These are phyloP conservation scores for Hipparchia sbordonii DNA, from an alignment of 2,888 invertebrate genomes.

Conservation along the genomic window DNA sequence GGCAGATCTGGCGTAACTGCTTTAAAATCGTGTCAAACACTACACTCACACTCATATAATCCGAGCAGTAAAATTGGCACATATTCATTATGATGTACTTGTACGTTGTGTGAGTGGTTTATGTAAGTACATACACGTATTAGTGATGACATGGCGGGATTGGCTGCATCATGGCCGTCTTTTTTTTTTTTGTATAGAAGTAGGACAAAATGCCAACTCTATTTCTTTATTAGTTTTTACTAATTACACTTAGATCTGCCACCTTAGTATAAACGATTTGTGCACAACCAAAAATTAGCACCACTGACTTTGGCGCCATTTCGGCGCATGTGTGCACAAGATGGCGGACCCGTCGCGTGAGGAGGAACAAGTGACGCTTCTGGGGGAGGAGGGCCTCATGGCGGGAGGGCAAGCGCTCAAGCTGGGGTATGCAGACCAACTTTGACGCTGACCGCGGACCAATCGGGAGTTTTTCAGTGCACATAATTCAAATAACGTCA, in stretches of 20 bases:
- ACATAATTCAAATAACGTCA: background rate
- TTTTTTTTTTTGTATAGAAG: too few species aligned
- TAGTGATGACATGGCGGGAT: too few species aligned
- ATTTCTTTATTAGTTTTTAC: background rate
- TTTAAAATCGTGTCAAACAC: too few species aligned
- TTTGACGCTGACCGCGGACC: conserved; percentile 44
- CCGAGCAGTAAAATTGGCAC: too few species aligned
- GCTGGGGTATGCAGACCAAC: conserved; percentile 92
- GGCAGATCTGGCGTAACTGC: too few species aligned
- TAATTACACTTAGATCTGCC: background rate
- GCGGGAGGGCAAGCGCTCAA: conserved; percentile 98
- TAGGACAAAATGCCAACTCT: too few species aligned
- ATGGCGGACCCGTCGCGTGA: conserved; percentile 98
- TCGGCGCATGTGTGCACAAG: conserved; percentile 87
- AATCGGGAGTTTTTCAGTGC: background rate
- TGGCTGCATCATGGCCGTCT: too few species aligned
- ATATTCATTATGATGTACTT: too few species aligned
- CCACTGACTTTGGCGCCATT: conserved; percentile 83
- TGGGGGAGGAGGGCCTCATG: conserved; percentile 97
- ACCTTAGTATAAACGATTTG: background rate
- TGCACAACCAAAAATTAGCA: conserved; percentile 49
- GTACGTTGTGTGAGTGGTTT: too few species aligned
- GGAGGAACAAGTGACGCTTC: conserved; percentile 97
- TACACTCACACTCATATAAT: too few species aligned
- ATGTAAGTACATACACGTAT: too few species aligned